These are phyloP conservation scores for Paramisgurnus dabryanus DNA, from an alignment of 2,113 vertebrate species.

Conservation along the genomic window DNA sequence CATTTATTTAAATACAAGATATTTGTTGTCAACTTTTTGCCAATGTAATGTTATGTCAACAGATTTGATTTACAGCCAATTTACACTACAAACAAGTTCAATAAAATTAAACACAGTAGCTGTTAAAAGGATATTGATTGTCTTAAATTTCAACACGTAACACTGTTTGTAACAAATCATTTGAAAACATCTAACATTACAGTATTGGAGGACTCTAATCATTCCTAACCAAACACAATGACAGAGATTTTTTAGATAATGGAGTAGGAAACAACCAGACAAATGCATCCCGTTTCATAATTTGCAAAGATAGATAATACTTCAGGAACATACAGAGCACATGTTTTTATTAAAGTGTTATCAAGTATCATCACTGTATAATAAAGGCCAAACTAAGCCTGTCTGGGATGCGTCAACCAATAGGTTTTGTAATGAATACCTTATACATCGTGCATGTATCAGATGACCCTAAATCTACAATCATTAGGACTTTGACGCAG, in stretches of 20 bases:
- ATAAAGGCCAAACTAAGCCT: too few species aligned
- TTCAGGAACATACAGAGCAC: background rate
- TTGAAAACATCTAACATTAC: background rate
- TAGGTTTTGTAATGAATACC: background rate
- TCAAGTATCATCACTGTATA: too few species aligned
- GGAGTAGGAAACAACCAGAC: background rate
- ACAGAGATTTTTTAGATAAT: constrained; percentile 9
- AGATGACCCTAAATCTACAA: constrained; percentile 4
- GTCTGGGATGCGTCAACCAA: too few species aligned
- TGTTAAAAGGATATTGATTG: constrained; percentile 9
- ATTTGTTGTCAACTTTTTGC: too few species aligned
- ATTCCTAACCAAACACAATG: background rate
- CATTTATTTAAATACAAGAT: too few species aligned
- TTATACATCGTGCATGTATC: background rate
- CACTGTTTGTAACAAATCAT: constrained; percentile 1
- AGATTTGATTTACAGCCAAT: too few species aligned
- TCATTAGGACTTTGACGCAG: constrained; percentile 18
- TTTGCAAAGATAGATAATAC: background rate
- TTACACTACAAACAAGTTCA: background rate
- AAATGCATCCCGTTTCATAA: background rate
- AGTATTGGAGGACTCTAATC: too few species aligned
- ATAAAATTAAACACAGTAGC: constrained; percentile 8
- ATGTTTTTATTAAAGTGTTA: background rate
- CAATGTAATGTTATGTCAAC: too few species aligned
- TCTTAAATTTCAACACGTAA: constrained; percentile 5